phyloP scores from a whole-genome alignment of 1,140 invertebrate species.

The Polyergus mexicanus region DNA sequence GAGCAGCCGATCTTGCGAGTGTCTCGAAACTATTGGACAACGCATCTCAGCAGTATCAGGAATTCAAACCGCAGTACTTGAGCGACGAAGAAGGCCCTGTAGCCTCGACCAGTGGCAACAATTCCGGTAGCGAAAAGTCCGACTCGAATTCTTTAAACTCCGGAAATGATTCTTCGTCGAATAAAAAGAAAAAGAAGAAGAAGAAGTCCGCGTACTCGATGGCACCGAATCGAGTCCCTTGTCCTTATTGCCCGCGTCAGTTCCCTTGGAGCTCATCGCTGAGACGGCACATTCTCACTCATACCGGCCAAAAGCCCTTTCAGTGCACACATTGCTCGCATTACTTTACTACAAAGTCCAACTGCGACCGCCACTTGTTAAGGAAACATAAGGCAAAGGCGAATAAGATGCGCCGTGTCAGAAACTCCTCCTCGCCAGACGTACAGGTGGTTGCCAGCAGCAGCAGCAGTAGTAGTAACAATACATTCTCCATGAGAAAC shows the following conservation, averaged over 20 bases:
- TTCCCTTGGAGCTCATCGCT: slow-evolving; percentile 99
- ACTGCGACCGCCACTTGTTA: slow-evolving; percentile 97
- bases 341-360: slow-evolving; percentile 98
- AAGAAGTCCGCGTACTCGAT: slow-evolving; percentile 98
- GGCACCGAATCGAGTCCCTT: slow-evolving; percentile 96
- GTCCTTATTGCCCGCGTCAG: slow-evolving; percentile 96
- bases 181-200: slow-evolving; percentile 87
- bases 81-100: slow-evolving; percentile 92
- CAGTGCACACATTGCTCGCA: slow-evolving; percentile 97
- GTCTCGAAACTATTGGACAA: slow-evolving; percentile 93
- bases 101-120: slow-evolving; percentile 92
- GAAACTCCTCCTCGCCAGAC: slow-evolving; percentile 81
- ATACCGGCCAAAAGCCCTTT: slow-evolving; percentile 98
- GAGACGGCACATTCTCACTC: slow-evolving; percentile 96
- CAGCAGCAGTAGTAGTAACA: slow-evolving; percentile 74
- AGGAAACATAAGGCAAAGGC: slow-evolving; percentile 93
- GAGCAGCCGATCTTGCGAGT: slow-evolving; percentile 90
- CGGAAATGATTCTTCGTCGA: slow-evolving; percentile 72
- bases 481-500: slow-evolving; percentile 88
- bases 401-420: slow-evolving; percentile 83
- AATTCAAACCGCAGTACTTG: slow-evolving; percentile 88
- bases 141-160: slow-evolving; percentile 84
- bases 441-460: slow-evolving; percentile 72
- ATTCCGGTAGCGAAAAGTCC: slow-evolving; percentile 92
- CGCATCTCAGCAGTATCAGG: slow-evolving; percentile 90